Percentiles rank a stretch among this genome's conserved stretches.
These are phyloP conservation scores for Bettongia penicillata DNA, from an alignment of 2,113 vertebrate genomes.

Conservation along the genomic window DNA sequence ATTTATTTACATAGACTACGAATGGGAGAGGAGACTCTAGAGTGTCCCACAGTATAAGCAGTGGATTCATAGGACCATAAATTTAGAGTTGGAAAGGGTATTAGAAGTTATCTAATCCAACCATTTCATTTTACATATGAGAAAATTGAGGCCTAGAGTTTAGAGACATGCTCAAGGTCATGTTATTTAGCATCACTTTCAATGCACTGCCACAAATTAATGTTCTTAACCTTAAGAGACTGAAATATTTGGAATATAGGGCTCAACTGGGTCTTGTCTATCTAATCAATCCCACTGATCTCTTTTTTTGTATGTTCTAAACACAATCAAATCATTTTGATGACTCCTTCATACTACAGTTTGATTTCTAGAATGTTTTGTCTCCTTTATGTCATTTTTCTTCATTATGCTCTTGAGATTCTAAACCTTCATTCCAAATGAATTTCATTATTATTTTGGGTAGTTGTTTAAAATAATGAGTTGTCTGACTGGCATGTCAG, in stretches of 20 bases:
- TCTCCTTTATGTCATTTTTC: background rate
- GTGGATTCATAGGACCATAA: background rate
- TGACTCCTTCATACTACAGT: background rate
- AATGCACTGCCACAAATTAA: background rate
- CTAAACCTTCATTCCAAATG: background rate
- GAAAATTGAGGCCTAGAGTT: background rate
- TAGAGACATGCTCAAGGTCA: background rate
- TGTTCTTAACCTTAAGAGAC: background rate
- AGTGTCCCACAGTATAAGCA: background rate
- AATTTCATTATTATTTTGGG: background rate
- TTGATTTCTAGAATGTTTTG: background rate
- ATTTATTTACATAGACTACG: background rate
- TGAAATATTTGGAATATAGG: background rate
- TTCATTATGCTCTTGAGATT: background rate
- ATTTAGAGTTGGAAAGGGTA: background rate
- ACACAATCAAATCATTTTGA: background rate
- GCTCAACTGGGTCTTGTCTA: background rate
- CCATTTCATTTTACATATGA: background rate
- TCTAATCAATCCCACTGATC: background rate
- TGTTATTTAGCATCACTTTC: background rate
- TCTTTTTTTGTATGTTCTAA: background rate
- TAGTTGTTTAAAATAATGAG: background rate
- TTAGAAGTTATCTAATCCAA: background rate
- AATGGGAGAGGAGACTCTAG: background rate
- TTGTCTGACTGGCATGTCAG: background rate